Conservation (phyloP, 2,888 invertebrate species). For the Trachelus iudaicus region DNA sequence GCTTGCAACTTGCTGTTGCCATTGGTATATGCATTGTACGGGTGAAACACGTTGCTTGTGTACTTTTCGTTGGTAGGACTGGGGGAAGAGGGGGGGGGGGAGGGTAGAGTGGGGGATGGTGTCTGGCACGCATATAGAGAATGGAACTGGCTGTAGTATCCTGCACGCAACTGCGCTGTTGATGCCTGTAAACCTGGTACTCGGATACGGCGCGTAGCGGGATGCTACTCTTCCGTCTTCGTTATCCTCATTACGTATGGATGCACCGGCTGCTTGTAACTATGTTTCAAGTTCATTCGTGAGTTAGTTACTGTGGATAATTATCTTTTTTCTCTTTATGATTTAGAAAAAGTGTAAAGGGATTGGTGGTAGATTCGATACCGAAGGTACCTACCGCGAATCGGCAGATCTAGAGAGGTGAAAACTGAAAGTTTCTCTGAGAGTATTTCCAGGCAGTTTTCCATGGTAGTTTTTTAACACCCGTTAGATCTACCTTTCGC, state of each 20-base stretch:
- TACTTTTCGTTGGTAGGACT: background rate
- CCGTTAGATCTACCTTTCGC: background rate
- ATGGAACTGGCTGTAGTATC: background rate
- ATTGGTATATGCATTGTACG: background rate
- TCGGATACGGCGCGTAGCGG: constrained; percentile 21
- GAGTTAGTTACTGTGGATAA: constrained; percentile 1
- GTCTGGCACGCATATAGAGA: background rate
- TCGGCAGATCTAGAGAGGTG: too few species aligned
- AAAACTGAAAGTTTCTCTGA: background rate
- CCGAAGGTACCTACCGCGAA: background rate
- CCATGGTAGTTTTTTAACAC: background rate
- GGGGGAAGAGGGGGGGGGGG: too few species aligned
- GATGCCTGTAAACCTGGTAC: background rate
- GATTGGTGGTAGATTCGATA: background rate
- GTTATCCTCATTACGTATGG: constrained; percentile 46
- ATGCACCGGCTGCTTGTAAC: background rate
- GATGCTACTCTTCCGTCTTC: constrained; percentile 44
- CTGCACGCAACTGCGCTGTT: background rate
- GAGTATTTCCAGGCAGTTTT: background rate
- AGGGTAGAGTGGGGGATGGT: background rate
- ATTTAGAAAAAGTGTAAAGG: too few species aligned
- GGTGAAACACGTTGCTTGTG: background rate
- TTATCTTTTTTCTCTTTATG: background rate
- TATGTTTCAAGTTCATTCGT: background rate
- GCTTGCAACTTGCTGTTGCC: constrained; percentile 13